Evolutionary conservation across 2,888 invertebrate species (phyloP).

Genomic region (Conchocele bisecta): DNA sequence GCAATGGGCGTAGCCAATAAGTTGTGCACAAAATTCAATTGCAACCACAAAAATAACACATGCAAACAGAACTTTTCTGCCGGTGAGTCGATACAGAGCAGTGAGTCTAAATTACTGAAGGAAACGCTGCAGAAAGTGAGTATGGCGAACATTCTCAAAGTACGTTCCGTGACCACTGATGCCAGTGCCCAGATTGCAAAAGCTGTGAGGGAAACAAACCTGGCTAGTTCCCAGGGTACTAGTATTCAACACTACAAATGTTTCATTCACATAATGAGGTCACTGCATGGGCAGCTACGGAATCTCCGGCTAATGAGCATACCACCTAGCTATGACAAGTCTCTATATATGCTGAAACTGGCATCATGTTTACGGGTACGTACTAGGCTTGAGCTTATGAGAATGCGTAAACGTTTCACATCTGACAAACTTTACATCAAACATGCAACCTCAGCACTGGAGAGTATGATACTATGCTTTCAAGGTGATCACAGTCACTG

Average conservation of each 20-base stretch:
- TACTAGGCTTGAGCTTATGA: conserved; percentile 1
- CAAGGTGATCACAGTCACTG: conserved; percentile 4
- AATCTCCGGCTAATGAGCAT: background rate
- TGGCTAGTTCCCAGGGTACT: background rate
- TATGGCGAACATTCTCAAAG: background rate
- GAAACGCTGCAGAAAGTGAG: background rate
- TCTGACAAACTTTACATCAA: background rate
- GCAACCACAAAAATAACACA: conserved; percentile 2
- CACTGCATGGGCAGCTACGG: background rate
- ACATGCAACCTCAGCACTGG: background rate
- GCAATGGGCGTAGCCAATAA: conserved; percentile 1
- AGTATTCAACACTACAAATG: conserved; percentile 15
- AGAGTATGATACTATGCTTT: conserved; percentile 4
- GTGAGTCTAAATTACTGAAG: background rate
- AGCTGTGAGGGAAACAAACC: background rate
- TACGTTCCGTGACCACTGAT: conserved; percentile 13
- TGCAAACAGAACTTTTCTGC: conserved; percentile 14
- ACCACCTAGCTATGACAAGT: background rate
- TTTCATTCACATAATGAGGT: conserved; percentile 16
- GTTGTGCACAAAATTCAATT: conserved; percentile 6
- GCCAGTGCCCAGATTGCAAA: conserved; percentile 16
- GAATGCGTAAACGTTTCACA: background rate
- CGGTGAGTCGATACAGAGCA: conserved; percentile 7
- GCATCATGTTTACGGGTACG: background rate
- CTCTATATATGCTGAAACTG: conserved; percentile 1